Conservation (phyloP, 2,888 invertebrate genomes). For the Drosophila ustulata region DNA sequence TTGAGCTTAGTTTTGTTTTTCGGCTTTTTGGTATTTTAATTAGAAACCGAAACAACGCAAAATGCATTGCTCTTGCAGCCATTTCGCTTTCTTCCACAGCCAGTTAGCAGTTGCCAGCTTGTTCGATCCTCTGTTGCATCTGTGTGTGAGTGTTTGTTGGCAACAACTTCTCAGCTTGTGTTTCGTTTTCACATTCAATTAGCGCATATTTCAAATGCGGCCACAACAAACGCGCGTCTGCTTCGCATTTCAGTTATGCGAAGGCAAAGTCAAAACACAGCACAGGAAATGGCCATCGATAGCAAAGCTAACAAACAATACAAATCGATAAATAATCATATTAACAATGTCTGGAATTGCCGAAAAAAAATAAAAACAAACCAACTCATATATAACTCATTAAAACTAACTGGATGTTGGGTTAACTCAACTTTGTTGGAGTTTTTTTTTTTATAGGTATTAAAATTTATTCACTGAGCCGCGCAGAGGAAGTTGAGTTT, state of each 20-base stretch:
- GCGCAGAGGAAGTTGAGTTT: neutral
- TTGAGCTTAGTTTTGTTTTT: constrained; percentile 65
- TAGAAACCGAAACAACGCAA: constrained; percentile 75
- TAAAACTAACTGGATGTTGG: neutral
- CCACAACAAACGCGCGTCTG: constrained; percentile 46
- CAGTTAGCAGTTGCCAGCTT: constrained; percentile 10
- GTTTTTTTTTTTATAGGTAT: neutral
- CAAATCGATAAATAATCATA: constrained; percentile 19
- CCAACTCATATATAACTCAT: constrained; percentile 4
- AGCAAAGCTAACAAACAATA: constrained; percentile 18
- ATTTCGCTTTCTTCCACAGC: constrained; percentile 55
- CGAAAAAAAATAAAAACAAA: neutral
- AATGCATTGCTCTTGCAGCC: constrained; percentile 69
- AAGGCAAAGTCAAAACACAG: constrained; percentile 46
- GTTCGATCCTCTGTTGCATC: constrained; percentile 20
- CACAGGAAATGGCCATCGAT: constrained; percentile 24
- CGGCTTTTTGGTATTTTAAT: constrained; percentile 73
- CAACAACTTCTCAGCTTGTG: constrained; percentile 35
- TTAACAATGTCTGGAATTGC: neutral
- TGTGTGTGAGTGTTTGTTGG: constrained; percentile 17
- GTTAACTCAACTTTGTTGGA: neutral
- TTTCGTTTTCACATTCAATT: constrained; percentile 76
- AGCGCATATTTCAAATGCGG: constrained; percentile 73
- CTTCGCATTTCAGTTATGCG: constrained; percentile 55
- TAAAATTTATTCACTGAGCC: neutral